Conservation (phyloP, 2,888 invertebrate genomes). For the Prenolepis imparis region DNA sequence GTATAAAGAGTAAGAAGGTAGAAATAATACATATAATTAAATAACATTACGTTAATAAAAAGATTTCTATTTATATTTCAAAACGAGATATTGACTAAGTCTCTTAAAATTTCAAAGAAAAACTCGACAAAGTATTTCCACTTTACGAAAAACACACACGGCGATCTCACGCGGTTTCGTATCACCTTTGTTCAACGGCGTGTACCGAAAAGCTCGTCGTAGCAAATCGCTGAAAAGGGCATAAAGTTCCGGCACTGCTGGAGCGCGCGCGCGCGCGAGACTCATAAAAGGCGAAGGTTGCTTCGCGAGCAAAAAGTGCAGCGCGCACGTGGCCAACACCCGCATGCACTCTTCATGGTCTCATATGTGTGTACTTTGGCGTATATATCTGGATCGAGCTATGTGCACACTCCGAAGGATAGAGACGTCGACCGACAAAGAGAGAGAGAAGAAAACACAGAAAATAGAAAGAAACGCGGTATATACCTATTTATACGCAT, state of each 20-base stretch:
- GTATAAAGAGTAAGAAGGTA: neutral
- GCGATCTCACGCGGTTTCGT: conserved; percentile 23
- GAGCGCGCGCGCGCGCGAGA: conserved; percentile 27
- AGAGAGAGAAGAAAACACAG: conserved; percentile 21
- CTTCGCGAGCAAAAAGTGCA: conserved; percentile 77
- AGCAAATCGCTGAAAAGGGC: conserved; percentile 56
- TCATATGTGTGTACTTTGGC: conserved; percentile 59
- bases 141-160: conserved; percentile 23
- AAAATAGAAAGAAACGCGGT: conserved; percentile 34
- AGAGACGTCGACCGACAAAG: conserved; percentile 47
- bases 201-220: conserved; percentile 39
- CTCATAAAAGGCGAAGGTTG: conserved; percentile 68
- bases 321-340: conserved; percentile 84
- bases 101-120: conserved; percentile 17
- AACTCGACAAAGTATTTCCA: conserved; percentile 19
- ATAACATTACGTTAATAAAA: neutral
- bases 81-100: neutral
- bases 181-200: conserved; percentile 53
- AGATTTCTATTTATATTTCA: neutral
- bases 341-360: conserved; percentile 79
- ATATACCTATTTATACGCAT: neutral
- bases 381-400: conserved; percentile 55
- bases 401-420: conserved; percentile 41
- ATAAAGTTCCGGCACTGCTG: conserved; percentile 46
- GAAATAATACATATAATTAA: neutral